Evolutionary conservation across 2,797 vertebrate genomes (phyloP), one percentile per base, ranked within the genome.

Genomic region (Lophius americanus): DNA sequence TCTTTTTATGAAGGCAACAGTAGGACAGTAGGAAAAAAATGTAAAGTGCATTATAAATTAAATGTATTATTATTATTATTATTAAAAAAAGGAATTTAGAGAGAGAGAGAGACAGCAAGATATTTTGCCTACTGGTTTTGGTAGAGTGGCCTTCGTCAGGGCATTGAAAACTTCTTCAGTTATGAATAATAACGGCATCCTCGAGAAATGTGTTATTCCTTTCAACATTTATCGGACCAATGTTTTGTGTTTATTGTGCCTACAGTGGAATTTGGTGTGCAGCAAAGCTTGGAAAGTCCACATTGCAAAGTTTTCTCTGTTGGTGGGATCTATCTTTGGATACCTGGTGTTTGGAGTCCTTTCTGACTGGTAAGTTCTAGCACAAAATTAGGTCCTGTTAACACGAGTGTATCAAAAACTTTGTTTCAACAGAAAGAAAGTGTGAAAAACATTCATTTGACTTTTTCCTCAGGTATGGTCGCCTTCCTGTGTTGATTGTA

Each of bases 271-370:
- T 88, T 94, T 99, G 89, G 96, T 99, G 85, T 98, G 96, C 75
- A 92, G 95, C 33, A 96, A 95, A 7, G 92, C 95, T 52, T 97
- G 95, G 96, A 96, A 96, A 89, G 97, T 99, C 79, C 98, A 99
- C 82, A 98, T 99, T 63, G 97, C 97, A 72, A 99, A 98, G 80
- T 99, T 99, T 86, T 99, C 98, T 39, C 91, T 99, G 32, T 90
- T 98, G 84, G 97, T 99, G 83, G 98, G 98, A 64, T 96, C 97
- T 90, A 99, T 99, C 91, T 97, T 99, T 13, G 98, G 98, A 81
- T 98, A 98, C 90, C 90, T 99, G 86, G 95, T 98, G 86, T 96
- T 97, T 82, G 98, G 97, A 86, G 94, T 96, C 79, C 94, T 99
- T 79, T 96, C 98, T 33, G 97, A 99, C 90, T 99, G 97, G 98